These are phyloP conservation scores for Lumbricus terrestris DNA, from an alignment of 2,888 invertebrate genomes.

Conservation along the genomic window DNA sequence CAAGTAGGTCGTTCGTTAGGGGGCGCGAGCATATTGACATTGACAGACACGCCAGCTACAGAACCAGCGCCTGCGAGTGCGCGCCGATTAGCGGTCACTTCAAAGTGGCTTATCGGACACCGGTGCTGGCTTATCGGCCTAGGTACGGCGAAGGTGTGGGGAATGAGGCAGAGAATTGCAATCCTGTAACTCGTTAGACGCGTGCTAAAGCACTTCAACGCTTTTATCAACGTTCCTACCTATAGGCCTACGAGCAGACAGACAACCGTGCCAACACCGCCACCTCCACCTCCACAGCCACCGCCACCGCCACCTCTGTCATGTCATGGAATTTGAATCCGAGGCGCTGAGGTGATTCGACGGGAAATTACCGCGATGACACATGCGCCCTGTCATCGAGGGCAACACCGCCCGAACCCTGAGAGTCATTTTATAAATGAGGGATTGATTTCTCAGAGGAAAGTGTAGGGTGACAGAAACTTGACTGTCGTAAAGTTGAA, in stretches of 20 bases:
- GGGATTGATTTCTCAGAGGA: not conserved
- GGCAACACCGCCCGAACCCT: not conserved
- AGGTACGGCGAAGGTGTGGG: not conserved
- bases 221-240: not conserved
- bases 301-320: not conserved
- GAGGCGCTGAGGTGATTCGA: not conserved
- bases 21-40: slow-evolving; percentile 9
- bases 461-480: not conserved
- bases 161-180: not conserved
- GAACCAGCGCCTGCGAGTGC: not conserved
- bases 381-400: not conserved
- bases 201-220: not conserved
- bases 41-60: not conserved
- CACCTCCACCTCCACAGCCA: too few relatives aligned
- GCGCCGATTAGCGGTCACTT: slow-evolving; percentile 7
- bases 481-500: not conserved
- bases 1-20: not conserved
- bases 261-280: not conserved
- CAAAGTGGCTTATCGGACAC: not conserved
- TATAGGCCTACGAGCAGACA: not conserved
- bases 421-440: not conserved
- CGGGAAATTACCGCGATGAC: not conserved
- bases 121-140: not conserved
- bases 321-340: not conserved
- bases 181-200: not conserved